Conservation (phyloP, 2,888 invertebrate species). For the Trachelus tabidus region DNA sequence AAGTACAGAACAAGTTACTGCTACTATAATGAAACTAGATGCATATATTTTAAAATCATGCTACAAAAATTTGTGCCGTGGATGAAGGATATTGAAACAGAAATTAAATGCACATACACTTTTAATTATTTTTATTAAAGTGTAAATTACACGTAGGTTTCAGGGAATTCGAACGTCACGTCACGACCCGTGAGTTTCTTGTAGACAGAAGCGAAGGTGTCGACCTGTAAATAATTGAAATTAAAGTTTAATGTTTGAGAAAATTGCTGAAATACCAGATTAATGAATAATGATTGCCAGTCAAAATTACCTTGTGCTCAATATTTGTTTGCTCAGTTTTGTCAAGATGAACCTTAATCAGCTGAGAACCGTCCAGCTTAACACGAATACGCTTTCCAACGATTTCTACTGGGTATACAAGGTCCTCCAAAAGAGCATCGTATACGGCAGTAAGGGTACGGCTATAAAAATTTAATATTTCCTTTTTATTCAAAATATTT, state of each 20-base stretch:
- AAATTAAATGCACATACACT: neutral
- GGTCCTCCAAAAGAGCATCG: slow-evolving; percentile 95
- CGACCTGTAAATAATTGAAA: slow-evolving; percentile 76
- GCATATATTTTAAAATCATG: neutral
- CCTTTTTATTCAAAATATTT: neutral
- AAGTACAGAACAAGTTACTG: neutral
- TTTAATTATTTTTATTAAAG: slow-evolving; percentile 32
- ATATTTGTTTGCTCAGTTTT: slow-evolving; percentile 99
- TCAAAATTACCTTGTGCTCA: slow-evolving; percentile 90
- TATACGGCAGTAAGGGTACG: slow-evolving; percentile 97
- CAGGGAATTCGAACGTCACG: slow-evolving; percentile 99
- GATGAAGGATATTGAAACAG: neutral
- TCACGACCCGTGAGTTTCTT: slow-evolving; percentile 99
- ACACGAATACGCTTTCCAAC: slow-evolving; percentile 98
- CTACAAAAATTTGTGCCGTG: neutral
- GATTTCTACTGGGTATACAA: slow-evolving; percentile 99
- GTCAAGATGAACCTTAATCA: slow-evolving; percentile 98
- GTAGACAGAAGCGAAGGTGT: slow-evolving; percentile 98
- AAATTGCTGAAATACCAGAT: neutral
- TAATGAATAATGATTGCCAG: slow-evolving; percentile 9
- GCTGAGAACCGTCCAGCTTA: slow-evolving; percentile 94
- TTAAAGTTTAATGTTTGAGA: slow-evolving; percentile 12
- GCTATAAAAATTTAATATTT: slow-evolving; percentile 58
- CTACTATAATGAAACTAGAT: neutral
- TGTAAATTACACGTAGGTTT: slow-evolving; percentile 87